These are phyloP conservation scores for Rhodophaea formosa DNA, from an alignment of 2,888 invertebrate species.

Conservation along the genomic window DNA sequence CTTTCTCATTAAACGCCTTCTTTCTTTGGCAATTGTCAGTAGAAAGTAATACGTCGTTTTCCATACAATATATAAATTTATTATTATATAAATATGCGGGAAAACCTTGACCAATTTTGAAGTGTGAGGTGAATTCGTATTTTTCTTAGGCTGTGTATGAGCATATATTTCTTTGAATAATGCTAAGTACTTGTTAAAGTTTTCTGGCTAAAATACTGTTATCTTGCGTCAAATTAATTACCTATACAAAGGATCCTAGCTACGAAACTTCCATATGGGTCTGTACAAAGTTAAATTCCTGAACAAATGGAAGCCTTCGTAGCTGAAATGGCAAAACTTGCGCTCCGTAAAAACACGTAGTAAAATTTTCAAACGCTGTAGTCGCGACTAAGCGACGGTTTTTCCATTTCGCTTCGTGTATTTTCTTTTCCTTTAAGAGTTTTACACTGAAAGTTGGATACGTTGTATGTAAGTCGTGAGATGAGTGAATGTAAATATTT, in stretches of 20 bases:
- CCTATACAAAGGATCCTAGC: neutral
- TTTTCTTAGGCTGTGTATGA: too few relatives aligned
- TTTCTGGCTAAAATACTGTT: neutral
- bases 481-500: conserved; percentile 1
- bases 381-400: neutral
- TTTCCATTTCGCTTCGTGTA: conserved; percentile 8
- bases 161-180: too few relatives aligned
- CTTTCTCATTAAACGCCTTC: too few relatives aligned
- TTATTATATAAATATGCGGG: too few relatives aligned
- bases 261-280: neutral
- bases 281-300: neutral
- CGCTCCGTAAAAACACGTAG: conserved; percentile 4
- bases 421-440: conserved; percentile 4
- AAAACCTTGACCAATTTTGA: too few relatives aligned
- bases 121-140: too few relatives aligned
- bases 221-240: neutral
- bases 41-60: too few relatives aligned
- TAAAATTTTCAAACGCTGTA: neutral
- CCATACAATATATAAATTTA: too few relatives aligned
- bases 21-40: too few relatives aligned
- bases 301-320: conserved; percentile 13
- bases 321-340: conserved; percentile 8
- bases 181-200: too few relatives aligned
- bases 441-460: neutral
- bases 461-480: neutral